Evolutionary conservation across 2,888 invertebrate genomes (phyloP), one percentile per base, ranked within the genome.

Genomic region (Ophonus ardosiacus): DNA sequence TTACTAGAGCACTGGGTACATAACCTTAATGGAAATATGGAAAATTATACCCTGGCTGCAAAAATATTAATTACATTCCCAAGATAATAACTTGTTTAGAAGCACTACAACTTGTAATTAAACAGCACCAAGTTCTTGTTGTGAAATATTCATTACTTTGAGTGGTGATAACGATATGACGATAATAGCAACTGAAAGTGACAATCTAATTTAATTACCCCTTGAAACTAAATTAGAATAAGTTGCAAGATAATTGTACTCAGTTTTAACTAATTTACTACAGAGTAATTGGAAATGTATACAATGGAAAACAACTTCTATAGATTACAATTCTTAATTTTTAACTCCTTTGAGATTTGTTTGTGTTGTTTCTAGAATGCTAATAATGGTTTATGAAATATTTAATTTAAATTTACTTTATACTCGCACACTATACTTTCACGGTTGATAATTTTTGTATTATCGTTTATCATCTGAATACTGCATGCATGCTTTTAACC

Each of bases 201-300:
- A 74, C 71, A 74, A 74, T 18, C 43, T 43, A 74, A 74, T 74
- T 74, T 43, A 74, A 74, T 74, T 74, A 74, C 43, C 43, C 1
- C 13, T 7, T 10, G 31, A 43, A 74, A 71, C 71, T 71, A 18
- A 68, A 38, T 68, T 68, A 38, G 15, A 74, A 43, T 74, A 18
- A 43, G 43, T 43, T 74, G 43, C 7, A 15, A 63, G 63, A 59
- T 63, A 63, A 63, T 63, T 63, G 68, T 0, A 63, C 38, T 13
- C n/a, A 68, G 13, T 31, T 68, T 68, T 68, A 38, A 38, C 38
- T 68, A 68, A 38, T 68, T 68, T 68, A 38, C 68, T 31, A 38
- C 38, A 6, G n/a, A 40, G 38, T 68, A 68, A 68, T 31, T 38
- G 38, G 31, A 74, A 74, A 74, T 74, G 15, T 38, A 43, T 17